A percentile compares a stretch with the other conserved stretches of the same genome.
phyloP scores from a whole-genome alignment of 2,113 vertebrate species.

The Microtus montanus region DNA sequence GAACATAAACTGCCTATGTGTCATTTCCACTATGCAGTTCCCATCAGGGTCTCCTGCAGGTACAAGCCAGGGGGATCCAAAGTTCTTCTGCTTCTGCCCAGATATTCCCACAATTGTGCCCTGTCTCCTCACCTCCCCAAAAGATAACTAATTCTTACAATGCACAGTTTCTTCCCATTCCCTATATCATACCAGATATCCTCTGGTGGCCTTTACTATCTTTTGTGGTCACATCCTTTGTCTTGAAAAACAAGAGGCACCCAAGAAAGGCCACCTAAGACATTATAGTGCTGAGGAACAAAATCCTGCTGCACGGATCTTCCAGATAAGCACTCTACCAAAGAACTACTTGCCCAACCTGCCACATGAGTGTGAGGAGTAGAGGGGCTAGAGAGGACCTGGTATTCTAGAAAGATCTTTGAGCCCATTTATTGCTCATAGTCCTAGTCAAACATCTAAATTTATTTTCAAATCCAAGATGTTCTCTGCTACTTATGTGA shows the following conservation, averaged over 20 bases:
- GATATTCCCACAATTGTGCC: neutral
- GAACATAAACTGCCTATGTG: too few species aligned
- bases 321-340: neutral
- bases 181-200: neutral
- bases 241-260: neutral
- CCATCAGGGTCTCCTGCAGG: neutral
- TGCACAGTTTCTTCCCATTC: too few species aligned
- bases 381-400: neutral
- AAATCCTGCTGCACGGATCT: neutral
- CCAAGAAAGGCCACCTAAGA: neutral
- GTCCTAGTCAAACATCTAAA: neutral
- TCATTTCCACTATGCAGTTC: accelerated
- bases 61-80: too few species aligned
- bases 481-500: neutral
- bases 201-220: neutral
- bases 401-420: neutral
- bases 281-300: neutral
- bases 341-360: too few species aligned
- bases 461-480: neutral
- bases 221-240: neutral
- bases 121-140: too few species aligned
- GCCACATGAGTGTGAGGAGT: too few species aligned
- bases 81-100: neutral
- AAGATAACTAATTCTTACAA: neutral
- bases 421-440: neutral